phyloP scores from a whole-genome alignment of 2,113 vertebrate genomes.

The Cebus imitator region DNA sequence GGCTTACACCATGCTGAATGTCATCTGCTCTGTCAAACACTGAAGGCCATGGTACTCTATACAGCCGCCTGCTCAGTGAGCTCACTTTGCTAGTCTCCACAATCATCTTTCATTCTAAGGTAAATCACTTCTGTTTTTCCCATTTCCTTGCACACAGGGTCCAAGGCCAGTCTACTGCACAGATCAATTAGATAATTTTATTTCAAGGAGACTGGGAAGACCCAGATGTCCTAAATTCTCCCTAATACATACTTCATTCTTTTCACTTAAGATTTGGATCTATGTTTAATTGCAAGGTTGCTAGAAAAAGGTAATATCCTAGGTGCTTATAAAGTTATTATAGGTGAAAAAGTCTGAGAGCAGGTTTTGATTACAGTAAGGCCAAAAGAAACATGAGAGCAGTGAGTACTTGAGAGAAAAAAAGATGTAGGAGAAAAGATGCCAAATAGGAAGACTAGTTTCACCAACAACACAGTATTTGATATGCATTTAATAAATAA shows the following conservation, averaged over 20 bases:
- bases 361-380: background rate
- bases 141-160: background rate
- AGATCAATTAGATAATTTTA: background rate
- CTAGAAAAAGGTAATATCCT: background rate
- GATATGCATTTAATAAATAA: slow-evolving; percentile 58
- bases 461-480: background rate
- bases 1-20: background rate
- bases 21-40: background rate
- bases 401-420: background rate
- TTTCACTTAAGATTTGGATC: slow-evolving; percentile 18
- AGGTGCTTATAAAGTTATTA: background rate
- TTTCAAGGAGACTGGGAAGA: background rate
- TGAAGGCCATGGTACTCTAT: background rate
- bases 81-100: background rate
- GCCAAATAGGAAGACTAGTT: background rate
- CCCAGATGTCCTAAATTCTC: background rate
- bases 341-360: background rate
- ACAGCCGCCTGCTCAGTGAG: background rate
- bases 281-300: background rate
- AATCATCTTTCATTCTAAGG: background rate
- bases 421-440: slow-evolving; percentile 15
- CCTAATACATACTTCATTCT: background rate
- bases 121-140: background rate
- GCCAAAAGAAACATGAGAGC: background rate
- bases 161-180: background rate